Base-by-base conservation (phyloP, 2,113 vertebrate genomes). In the Arvicanthis niloticus region DNA sequence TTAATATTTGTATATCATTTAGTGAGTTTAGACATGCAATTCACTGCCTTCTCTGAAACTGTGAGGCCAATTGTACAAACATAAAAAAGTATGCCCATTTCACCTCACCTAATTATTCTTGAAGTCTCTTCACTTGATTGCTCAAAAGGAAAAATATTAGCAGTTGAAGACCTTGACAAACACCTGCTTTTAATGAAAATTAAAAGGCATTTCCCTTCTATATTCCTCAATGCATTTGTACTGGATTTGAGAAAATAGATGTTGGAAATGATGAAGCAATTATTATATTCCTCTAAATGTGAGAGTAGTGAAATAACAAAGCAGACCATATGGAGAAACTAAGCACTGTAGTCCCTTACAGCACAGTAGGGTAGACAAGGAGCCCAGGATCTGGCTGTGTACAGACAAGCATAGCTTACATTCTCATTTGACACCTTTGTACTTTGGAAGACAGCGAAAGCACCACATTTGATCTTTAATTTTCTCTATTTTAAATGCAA, bases 401-500 rank as follows among this genome's bases (percentile, higher is more conserved):
- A 93, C 56, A 75, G 16, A 76, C 11, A 85, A 48, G 42, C 5
- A 72, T 7, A 42, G 72, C 26, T 91, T 56, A 80, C 9, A 89
- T 85, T 42, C 51, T 93, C 65, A 81, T 72, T 72, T 68, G 82
- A 81, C 75, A 93, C 37, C 17, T 91, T 58, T 85, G 40, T 53
- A 90, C 87, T 88, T 80, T 42, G 58, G 45, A 86, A 93, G 72
- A 96, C 87, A 88, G 29, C 26, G 76, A 75, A 93, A 51, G 16
- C 86, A 91, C 62, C 65, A 51, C 45, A 81, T 48, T 91, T 91
- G 17, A 51, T 96, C 26, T 87, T 60, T 88, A 78, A 88, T 88
- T 95, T 95, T 88, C 53, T 96, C 53, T 78, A 56, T 82, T 90
- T 94, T 78, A 88, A 85, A 87, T 76, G 68, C 9, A 72, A 56